Base-by-base conservation (phyloP, 2,888 invertebrate genomes). In the Eristalis arbustorum region DNA sequence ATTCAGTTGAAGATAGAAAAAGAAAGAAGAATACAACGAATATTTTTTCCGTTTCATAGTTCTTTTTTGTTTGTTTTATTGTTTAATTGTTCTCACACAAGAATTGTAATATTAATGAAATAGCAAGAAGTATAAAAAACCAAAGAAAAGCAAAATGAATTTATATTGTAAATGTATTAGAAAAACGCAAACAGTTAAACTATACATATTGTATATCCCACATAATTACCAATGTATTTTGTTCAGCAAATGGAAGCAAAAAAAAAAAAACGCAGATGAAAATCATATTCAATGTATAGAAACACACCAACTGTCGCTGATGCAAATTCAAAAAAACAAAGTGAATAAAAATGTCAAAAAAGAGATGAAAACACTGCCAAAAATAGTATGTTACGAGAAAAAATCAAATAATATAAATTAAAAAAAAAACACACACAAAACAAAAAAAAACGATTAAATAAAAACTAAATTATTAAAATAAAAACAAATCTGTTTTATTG, bases 341-440 rank as follows among this genome's bases (percentile, higher is more conserved):
- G 37, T 40, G 49, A 63, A 74, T 31, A 69, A 74, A 75, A 71
- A 67, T 76, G 63, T 81, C 76, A 79, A 69, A 73, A 84, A 83
- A 81, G 73, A 74, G 71, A 83, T 78, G 83, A 83, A 87, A 83
- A 87, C 87, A 85, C 85, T 85, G 85, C 85, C 85, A 85, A 85
- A 85, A 85, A 85, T 85, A 85, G 85, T 82, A 85, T 85, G 82
- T 82, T 85, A 85, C 77, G 84, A 80, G 84, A 73, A 78, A 72
- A 67, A 64, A 76, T 74, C 64, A 75, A 84, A 84, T 61, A 66
- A 66, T 34, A 78, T 66, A 66, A 66, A 66, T 28, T 71, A 78
- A 71, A 82, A 78, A 77, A 82, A 79, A 84, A 75, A 49, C 49
- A 49, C 42, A 42, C n/a, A n/a, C n/a, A n/a, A n/a, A 42, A 14